Base-by-base conservation (phyloP, 2,113 vertebrate genomes). In the Campylorhamphus procurvoides region DNA sequence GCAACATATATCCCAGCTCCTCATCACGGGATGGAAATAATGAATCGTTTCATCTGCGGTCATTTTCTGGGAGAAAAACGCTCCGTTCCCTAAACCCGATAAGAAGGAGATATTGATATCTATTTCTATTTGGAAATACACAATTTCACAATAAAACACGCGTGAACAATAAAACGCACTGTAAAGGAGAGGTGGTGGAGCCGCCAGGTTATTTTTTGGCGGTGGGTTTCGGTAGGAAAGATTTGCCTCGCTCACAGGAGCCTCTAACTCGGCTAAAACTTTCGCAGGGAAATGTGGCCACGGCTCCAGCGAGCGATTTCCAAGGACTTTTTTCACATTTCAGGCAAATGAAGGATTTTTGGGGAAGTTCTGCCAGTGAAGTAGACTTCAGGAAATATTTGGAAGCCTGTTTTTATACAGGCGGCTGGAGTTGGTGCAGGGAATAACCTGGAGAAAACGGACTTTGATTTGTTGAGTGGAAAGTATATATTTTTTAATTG, bases 101-200 rank as follows among this genome's bases (percentile, higher is more conserved):
- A 93, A 98, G 77, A 98, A 98, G 87, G 96, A 95, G 28, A 71
- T 37, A 87, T 79, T 88, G 24, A n/a, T 23, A 23, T 6, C 23
- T 27, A 20, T n/a, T 74, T 35, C 89, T 81, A 94, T 97, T 96
- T 98, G 50, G 97, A 98, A 96, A 98, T 66, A 96, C 96, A 97
- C 75, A 96, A 96, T 97, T 99, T 97, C 97, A 98, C 98, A 96
- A 94, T 97, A 97, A 90, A 96, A 91, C 95, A 82, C 87, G 97
- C 98, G 96, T 60, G 96, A 84, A 96, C 84, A 98, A 98, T 59
- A 95, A 96, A 72, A 97, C 5, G 74, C 50, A 39, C 58, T 9
- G 77, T 84, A 90, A 96, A 96, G 55, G 66, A 85, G 14, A 66
- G n/a, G 82, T 52, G 44, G 72, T 18, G 53, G 83, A 69, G 29